A percentile compares a stretch with the other conserved stretches of the same genome.
phyloP scores from a whole-genome alignment of 2,113 vertebrate genomes.

The Thamnophis sirtalis region DNA sequence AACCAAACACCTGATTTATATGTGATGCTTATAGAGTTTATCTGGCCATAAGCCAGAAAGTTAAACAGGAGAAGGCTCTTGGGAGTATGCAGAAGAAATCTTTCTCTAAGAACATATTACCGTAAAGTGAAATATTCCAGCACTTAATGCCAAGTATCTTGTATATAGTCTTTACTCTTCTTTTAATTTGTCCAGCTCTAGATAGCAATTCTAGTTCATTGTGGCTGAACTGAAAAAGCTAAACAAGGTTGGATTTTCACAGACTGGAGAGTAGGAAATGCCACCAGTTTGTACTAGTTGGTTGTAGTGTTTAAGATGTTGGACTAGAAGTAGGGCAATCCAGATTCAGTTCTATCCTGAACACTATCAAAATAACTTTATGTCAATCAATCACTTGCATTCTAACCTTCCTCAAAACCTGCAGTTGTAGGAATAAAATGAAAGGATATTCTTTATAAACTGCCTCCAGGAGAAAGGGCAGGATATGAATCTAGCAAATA shows the following conservation, averaged over 20 bases:
- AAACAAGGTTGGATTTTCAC: neutral
- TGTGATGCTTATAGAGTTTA: constrained; percentile 14
- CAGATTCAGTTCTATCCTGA: neutral
- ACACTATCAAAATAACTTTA: neutral
- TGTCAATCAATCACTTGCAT: neutral
- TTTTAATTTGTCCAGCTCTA: neutral
- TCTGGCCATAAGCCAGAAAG: constrained; percentile 19
- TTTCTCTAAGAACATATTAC: neutral
- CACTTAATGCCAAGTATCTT: neutral
- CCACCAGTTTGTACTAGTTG: neutral
- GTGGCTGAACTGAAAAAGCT: neutral
- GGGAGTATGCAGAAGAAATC: neutral
- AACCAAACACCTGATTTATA: constrained; percentile 39
- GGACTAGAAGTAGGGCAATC: neutral
- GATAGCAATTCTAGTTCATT: neutral
- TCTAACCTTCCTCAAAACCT: neutral
- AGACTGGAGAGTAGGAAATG: neutral
- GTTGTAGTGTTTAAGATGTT: neutral
- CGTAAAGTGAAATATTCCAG: neutral
- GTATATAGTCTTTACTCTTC: no score
- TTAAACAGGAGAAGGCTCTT: neutral
- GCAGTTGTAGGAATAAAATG: neutral
- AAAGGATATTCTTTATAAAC: neutral
- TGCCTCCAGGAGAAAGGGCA: neutral
- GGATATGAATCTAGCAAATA: neutral